A percentile compares a stretch with the other conserved stretches of the same genome.
These are phyloP conservation scores for Scrobipalpa costella DNA, from an alignment of 2,888 invertebrate species.

Conservation along the genomic window DNA sequence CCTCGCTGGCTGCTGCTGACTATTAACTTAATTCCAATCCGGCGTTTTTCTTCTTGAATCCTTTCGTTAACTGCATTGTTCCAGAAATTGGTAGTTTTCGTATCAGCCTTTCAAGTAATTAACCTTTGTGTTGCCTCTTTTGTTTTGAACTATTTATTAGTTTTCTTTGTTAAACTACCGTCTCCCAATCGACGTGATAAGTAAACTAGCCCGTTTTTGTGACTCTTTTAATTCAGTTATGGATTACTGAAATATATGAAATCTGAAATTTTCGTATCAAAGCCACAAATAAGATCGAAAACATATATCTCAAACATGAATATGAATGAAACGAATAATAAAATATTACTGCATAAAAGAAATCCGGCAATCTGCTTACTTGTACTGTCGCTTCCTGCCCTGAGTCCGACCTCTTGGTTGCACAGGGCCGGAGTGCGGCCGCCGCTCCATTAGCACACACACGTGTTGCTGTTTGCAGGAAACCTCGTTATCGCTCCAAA, in stretches of 20 bases:
- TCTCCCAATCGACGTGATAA: not conserved
- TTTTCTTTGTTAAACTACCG: not conserved
- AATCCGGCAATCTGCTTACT: too few relatives aligned
- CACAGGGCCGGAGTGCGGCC: constrained; percentile 32
- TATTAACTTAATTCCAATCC: constrained; percentile 68
- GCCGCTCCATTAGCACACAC: constrained; percentile 52
- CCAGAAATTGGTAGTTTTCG: constrained; percentile 36
- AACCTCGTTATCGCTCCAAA: constrained; percentile 59
- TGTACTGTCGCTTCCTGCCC: not conserved
- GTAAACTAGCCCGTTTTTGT: too few relatives aligned
- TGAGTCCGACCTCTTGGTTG: constrained; percentile 31
- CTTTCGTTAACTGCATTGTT: constrained; percentile 56
- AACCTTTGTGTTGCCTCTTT: not conserved
- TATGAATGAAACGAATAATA: too few relatives aligned
- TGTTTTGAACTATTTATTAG: not conserved
- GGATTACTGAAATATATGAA: too few relatives aligned
- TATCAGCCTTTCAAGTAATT: constrained; percentile 14
- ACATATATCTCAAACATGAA: too few relatives aligned
- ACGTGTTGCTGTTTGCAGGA: constrained; percentile 60
- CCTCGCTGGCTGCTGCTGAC: constrained; percentile 57
- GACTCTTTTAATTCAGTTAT: too few relatives aligned
- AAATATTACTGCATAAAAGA: too few relatives aligned
- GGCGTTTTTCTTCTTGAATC: constrained; percentile 53
- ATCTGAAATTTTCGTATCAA: too few relatives aligned
- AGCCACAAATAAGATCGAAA: too few relatives aligned